Evolutionary conservation across 1,140 invertebrate species (phyloP), one percentile per base, ranked within the genome.

Genomic region (Cyclargus thomasi): DNA sequence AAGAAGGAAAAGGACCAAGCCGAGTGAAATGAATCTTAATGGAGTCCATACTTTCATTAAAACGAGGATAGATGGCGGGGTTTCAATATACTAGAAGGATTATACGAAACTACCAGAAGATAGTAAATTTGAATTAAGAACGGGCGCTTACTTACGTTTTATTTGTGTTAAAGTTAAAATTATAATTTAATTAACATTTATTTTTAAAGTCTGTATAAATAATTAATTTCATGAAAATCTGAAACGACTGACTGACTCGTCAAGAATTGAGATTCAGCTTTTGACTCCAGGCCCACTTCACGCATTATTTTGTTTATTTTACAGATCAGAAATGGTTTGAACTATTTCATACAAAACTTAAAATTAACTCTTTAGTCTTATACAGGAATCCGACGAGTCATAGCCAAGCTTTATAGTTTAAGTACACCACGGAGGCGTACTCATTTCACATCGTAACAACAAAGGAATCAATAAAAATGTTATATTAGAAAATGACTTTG

Each of bases 11-110:
- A 79, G 80, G 76, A 80, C 71, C 67, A 72, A 68, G 72, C 71
- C 74, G 70, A 70, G 67, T 72, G 76, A 76, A 78, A 80, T 75
- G 75, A 79, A 81, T 76, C 76, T 76, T 75, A 80, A 81, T 78
- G 62, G 76, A 53, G 63, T 69, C 70, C 68, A 78, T 79, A 76
- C 75, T 81, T 79, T 79, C 77, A 78, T 78, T 79, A 74, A 74
- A 77, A 76, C 69, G 63, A 72, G 68, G 47, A 65, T 74, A 77
- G 29, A 53, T 67, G 55, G 36, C 55, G 22, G 69, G 67, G 65
- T 76, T 71, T 80, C 67, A 67, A 70, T 73, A 64, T 74, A 67
- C 67, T 20, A 22, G 18, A 55, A 47, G 14, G 10, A 65, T 67
- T 67, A 70, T 47, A 21, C 62, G 69, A 67, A 62, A 62, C 65